Conservation (phyloP, 2,797 vertebrate species). For the Muscicapa comitata region DNA sequence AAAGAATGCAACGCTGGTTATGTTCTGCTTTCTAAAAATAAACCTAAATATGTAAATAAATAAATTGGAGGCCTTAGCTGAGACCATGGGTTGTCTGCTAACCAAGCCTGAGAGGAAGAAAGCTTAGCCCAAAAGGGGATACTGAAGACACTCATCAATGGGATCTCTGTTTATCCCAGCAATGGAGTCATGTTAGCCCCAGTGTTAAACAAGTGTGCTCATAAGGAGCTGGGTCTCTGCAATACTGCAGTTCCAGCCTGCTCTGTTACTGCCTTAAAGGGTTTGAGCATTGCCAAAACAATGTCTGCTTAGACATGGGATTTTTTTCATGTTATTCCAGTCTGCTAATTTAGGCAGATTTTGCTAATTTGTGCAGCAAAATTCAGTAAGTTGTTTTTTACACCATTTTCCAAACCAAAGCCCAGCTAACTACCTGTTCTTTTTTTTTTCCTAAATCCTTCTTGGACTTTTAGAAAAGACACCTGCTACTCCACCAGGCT, state of each 20-base stretch:
- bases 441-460: neutral
- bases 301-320: neutral
- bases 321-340: neutral
- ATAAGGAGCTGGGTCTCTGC: neutral
- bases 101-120: neutral
- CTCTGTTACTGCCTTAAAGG: neutral
- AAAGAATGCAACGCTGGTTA: neutral
- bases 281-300: neutral
- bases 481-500: neutral
- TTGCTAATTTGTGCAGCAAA: neutral
- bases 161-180: neutral
- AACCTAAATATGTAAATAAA: neutral
- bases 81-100: neutral
- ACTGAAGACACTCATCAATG: rapidly evolving
- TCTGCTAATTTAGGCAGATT: neutral
- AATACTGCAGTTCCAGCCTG: neutral
- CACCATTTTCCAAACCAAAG: neutral
- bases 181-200: rapidly evolving
- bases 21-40: neutral
- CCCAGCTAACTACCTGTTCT: neutral
- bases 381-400: neutral
- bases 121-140: neutral
- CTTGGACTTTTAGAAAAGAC: neutral
- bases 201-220: neutral
- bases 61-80: neutral